Evolutionary conservation across 2,113 vertebrate genomes (phyloP).

Genomic region (Phyllostomus hastatus): DNA sequence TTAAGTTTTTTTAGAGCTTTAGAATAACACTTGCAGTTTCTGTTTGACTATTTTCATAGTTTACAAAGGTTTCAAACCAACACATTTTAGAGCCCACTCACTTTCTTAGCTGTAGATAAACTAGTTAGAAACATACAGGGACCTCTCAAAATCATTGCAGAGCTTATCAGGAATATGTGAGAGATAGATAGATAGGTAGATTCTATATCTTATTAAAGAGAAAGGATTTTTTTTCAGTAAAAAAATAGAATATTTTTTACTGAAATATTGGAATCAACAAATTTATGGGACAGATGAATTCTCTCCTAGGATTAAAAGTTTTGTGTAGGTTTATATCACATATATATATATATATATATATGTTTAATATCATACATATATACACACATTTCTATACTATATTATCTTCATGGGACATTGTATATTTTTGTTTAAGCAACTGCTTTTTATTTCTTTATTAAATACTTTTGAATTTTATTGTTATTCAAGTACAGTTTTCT

Average conservation of each 20-base stretch:
- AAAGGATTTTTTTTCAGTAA: too few relatives aligned
- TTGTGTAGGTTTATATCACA: neutral
- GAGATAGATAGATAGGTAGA: neutral
- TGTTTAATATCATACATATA: neutral
- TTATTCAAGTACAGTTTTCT: too few relatives aligned
- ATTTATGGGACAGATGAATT: neutral
- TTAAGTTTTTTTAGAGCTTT: slow-evolving; percentile 1
- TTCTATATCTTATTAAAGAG: neutral
- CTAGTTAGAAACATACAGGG: neutral
- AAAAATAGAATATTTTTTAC: slow-evolving; percentile 32
- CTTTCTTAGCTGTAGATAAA: slow-evolving; percentile 20
- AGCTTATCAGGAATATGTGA: neutral
- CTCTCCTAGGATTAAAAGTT: neutral
- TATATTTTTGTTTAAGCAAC: neutral
- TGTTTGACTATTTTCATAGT: slow-evolving; percentile 50
- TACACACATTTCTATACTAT: neutral
- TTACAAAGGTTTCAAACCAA: slow-evolving; percentile 39
- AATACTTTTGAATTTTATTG: too few relatives aligned
- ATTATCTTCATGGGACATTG: neutral
- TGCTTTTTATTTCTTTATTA: too few relatives aligned
- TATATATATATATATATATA: neutral
- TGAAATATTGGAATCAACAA: neutral
- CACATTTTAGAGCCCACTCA: neutral
- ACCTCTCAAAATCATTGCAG: neutral
- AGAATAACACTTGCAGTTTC: slow-evolving; percentile 36